A percentile compares a stretch with the other conserved stretches of the same genome.
phyloP scores from a whole-genome alignment of 1,140 invertebrate genomes.

The Drosophila biarmipes region DNA sequence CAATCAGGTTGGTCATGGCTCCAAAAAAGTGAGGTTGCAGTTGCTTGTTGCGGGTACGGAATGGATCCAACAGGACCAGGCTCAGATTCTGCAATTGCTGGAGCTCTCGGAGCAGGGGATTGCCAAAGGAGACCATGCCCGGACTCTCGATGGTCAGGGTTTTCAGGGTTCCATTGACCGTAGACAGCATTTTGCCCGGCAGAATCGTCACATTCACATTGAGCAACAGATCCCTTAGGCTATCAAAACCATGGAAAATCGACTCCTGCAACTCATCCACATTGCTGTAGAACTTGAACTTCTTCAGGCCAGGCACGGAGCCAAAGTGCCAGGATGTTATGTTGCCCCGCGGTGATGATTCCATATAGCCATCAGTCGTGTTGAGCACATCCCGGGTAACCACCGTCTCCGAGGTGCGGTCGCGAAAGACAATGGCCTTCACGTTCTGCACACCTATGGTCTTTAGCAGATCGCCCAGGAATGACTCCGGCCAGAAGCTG shows the following conservation, averaged over 20 bases:
- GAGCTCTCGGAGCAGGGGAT: slow-evolving; percentile 38
- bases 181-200: slow-evolving; percentile 41
- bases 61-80: slow-evolving; percentile 20
- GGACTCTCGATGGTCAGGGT: slow-evolving; percentile 57
- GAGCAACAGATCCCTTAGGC: slow-evolving; percentile 48
- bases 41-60: neutral
- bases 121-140: slow-evolving; percentile 40
- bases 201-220: slow-evolving; percentile 34
- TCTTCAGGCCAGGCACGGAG: slow-evolving; percentile 35
- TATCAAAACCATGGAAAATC: slow-evolving; percentile 56
- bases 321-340: slow-evolving; percentile 53
- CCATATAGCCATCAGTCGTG: neutral
- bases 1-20: slow-evolving; percentile 83
- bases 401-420: slow-evolving; percentile 51
- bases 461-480: slow-evolving; percentile 45
- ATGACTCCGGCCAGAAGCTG: slow-evolving; percentile 53
- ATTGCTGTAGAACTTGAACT: slow-evolving; percentile 56
- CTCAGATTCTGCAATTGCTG: slow-evolving; percentile 59
- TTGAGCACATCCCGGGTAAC: slow-evolving; percentile 4
- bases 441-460: slow-evolving; percentile 46
- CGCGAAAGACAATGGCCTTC: slow-evolving; percentile 49
- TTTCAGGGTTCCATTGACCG: slow-evolving; percentile 44
- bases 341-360: slow-evolving; percentile 6
- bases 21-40: slow-evolving; percentile 47
- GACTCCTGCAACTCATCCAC: slow-evolving; percentile 37